These are phyloP conservation scores for Melipona bicolor DNA, from an alignment of 2,888 invertebrate species.

Conservation along the genomic window DNA sequence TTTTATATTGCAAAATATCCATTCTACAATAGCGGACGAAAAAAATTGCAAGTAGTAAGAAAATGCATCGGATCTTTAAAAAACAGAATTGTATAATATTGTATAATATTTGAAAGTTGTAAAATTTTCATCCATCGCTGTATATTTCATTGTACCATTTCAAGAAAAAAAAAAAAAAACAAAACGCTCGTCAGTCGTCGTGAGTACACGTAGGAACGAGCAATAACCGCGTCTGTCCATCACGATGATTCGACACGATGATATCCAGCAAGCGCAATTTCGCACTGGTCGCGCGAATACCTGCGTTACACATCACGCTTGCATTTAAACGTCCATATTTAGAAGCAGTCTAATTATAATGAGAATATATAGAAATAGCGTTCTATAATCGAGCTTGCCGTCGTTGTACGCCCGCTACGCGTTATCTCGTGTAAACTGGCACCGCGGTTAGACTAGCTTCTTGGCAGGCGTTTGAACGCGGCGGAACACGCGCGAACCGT, in stretches of 20 bases:
- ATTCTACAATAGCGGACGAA: too few relatives aligned
- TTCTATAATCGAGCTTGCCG: conserved; percentile 39
- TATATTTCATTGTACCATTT: too few relatives aligned
- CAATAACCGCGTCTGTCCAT: neutral
- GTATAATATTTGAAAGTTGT: too few relatives aligned
- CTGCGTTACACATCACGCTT: conserved; percentile 19
- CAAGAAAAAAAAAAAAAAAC: neutral
- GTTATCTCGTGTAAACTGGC: conserved; percentile 57
- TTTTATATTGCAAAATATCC: too few relatives aligned
- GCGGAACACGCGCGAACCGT: conserved; percentile 48
- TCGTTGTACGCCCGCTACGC: conserved; percentile 31
- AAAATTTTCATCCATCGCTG: too few relatives aligned
- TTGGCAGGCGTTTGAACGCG: conserved; percentile 48
- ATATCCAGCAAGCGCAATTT: conserved; percentile 28
- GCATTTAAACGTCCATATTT: conserved; percentile 48
- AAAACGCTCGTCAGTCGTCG: neutral
- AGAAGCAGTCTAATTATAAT: conserved; percentile 54
- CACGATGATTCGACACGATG: neutral
- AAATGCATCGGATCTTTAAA: too few relatives aligned
- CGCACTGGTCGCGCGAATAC: conserved; percentile 31
- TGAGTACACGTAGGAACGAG: too few relatives aligned
- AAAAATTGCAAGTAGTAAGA: too few relatives aligned
- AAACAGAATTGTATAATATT: too few relatives aligned
- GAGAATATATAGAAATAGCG: conserved; percentile 43
- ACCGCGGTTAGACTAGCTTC: conserved; percentile 38